Evolutionary conservation across 2,797 vertebrate species (phyloP).

Genomic region (Microcaecilia unicolor): DNA sequence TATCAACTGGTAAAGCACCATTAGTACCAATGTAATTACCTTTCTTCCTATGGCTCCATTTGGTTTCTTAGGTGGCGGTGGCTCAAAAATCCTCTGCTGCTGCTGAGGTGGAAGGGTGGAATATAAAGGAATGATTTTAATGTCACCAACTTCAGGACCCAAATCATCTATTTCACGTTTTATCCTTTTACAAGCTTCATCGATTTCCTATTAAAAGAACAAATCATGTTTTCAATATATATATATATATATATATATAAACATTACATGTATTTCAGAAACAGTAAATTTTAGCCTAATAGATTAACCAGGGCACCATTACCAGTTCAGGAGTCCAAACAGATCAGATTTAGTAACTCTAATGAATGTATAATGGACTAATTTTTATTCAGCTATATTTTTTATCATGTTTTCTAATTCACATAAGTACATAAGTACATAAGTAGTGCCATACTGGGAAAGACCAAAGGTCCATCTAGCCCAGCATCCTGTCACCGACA

Average conservation of each 20-base stretch:
- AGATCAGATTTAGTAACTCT: constrained; percentile 22
- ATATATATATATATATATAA: neutral
- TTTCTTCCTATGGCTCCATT: constrained; percentile 95
- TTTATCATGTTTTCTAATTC: constrained; percentile 45
- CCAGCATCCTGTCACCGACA: too few relatives aligned
- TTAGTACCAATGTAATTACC: constrained; percentile 50
- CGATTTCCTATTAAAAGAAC: constrained; percentile 78
- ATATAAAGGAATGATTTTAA: constrained; percentile 99
- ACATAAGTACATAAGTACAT: too few relatives aligned
- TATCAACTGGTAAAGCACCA: too few relatives aligned
- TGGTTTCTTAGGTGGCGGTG: constrained; percentile 88
- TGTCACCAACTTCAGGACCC: constrained; percentile 94
- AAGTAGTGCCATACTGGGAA: too few relatives aligned
- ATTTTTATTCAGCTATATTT: constrained; percentile 41
- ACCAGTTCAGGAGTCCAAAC: constrained; percentile 22
- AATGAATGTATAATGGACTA: constrained; percentile 28
- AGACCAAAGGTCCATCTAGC: too few relatives aligned
- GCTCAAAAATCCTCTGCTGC: constrained; percentile 95
- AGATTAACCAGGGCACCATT: constrained; percentile 4
- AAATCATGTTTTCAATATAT: neutral
- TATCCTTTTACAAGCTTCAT: constrained; percentile 97
- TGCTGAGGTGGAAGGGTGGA: constrained; percentile 95
- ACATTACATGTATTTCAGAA: too few relatives aligned
- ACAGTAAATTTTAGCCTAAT: too few relatives aligned
- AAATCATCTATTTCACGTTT: constrained; percentile 96